Percentiles rank a stretch among this genome's conserved stretches.
Evolutionary conservation across 2,888 invertebrate species (phyloP).

Genomic region (Drosophila falleni): DNA sequence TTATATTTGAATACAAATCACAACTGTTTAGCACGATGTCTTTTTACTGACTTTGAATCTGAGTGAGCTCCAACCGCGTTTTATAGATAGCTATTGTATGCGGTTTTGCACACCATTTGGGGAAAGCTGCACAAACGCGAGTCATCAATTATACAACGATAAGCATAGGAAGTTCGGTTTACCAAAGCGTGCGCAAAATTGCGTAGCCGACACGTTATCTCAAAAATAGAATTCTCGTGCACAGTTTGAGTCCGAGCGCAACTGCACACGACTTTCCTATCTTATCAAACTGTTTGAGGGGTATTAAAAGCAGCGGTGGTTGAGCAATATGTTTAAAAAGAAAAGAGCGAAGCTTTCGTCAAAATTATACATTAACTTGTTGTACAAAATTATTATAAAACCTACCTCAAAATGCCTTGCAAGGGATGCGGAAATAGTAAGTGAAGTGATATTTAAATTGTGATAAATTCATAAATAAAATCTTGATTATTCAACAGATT

Average conservation of each 20-base stretch:
- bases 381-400: neutral
- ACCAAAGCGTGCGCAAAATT: conserved; percentile 56
- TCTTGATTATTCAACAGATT: conserved; percentile 54
- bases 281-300: conserved; percentile 36
- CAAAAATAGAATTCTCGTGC: conserved; percentile 36
- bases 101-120: conserved; percentile 59
- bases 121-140: neutral
- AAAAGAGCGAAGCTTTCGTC: conserved; percentile 10
- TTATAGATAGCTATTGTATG: conserved; percentile 47
- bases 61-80: conserved; percentile 15
- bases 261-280: conserved; percentile 62
- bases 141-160: conserved; percentile 8
- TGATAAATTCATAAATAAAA: conserved; percentile 10
- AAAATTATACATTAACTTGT: neutral
- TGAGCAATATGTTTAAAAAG: conserved; percentile 16
- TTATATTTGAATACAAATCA: neutral
- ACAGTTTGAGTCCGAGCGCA: conserved; percentile 24
- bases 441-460: conserved; percentile 23
- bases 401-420: conserved; percentile 71
- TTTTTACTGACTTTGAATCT: conserved; percentile 21
- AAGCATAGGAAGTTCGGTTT: conserved; percentile 11
- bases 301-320: conserved; percentile 37
- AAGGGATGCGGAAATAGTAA: conserved; percentile 77
- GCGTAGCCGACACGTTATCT: conserved; percentile 20
- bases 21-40: conserved; percentile 6